phyloP scores from a whole-genome alignment of 2,888 invertebrate genomes.

The Hedychridium roseum region DNA sequence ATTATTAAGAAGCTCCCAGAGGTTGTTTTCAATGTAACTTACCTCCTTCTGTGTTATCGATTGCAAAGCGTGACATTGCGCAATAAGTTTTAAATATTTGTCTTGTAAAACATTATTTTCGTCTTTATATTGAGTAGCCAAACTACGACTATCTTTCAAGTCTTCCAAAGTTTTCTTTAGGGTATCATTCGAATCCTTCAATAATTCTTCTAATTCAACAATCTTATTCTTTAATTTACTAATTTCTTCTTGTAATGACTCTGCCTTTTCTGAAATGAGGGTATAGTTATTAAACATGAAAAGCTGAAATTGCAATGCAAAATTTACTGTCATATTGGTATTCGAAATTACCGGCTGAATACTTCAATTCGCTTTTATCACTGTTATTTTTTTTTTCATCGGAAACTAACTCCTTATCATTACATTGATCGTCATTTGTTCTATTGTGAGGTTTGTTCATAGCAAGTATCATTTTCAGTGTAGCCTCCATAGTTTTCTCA shows the following conservation, averaged over 20 bases:
- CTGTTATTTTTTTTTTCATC: slow-evolving; percentile 5
- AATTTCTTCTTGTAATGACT: slow-evolving; percentile 31
- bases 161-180: slow-evolving; percentile 27
- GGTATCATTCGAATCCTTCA: slow-evolving; percentile 27
- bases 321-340: not conserved
- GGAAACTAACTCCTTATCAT: slow-evolving; percentile 5
- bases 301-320: not conserved
- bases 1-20: not conserved
- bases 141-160: slow-evolving; percentile 25
- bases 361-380: slow-evolving; percentile 23
- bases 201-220: slow-evolving; percentile 30
- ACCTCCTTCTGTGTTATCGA: slow-evolving; percentile 18
- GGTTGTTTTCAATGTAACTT: slow-evolving; percentile 4
- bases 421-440: slow-evolving; percentile 13
- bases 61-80: slow-evolving; percentile 1
- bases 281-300: not conserved
- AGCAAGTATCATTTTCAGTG: slow-evolving; percentile 46
- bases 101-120: slow-evolving; percentile 33
- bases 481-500: slow-evolving; percentile 40
- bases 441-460: slow-evolving; percentile 32
- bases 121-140: slow-evolving; percentile 29
- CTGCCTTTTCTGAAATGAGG: slow-evolving; percentile 23
- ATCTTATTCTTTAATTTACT: slow-evolving; percentile 32
- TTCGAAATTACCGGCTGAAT: not conserved
- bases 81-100: slow-evolving; percentile 21